Evolutionary conservation across 2,888 invertebrate species (phyloP).

Genomic region (Macaria liturata): DNA sequence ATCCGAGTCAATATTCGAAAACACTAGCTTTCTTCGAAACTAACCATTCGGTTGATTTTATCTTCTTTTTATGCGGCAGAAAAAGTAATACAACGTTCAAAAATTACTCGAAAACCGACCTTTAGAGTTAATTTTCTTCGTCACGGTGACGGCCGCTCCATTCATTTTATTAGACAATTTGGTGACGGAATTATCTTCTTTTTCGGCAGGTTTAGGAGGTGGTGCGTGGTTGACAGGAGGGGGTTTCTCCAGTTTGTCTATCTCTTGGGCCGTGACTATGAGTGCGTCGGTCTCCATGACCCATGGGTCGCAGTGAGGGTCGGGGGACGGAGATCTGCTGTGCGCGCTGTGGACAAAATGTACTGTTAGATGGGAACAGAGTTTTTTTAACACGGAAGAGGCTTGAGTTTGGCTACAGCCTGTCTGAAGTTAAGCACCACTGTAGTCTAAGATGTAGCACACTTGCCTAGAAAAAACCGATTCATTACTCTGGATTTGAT

Average conservation of each 20-base stretch:
- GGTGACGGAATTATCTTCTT: slow-evolving; percentile 38
- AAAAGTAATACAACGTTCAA: neutral
- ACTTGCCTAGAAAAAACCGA: no score
- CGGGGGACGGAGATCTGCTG: slow-evolving; percentile 68
- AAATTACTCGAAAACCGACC: slow-evolving; percentile 43
- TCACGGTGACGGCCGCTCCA: slow-evolving; percentile 58
- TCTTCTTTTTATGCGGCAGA: neutral
- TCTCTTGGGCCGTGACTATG: slow-evolving; percentile 32
- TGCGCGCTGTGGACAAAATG: slow-evolving; percentile 45
- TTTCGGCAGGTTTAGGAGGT: neutral
- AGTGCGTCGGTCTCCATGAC: slow-evolving; percentile 69
- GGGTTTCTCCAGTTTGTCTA: slow-evolving; percentile 50
- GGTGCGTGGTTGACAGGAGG: slow-evolving; percentile 19
- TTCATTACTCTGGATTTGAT: no score
- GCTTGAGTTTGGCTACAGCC: no score
- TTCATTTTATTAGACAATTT: slow-evolving; percentile 62
- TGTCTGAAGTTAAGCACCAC: no score
- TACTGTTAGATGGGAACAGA: neutral
- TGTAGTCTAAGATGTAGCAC: no score
- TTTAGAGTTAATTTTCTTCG: slow-evolving; percentile 56
- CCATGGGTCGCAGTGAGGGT: slow-evolving; percentile 51
- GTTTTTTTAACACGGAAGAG: no score
- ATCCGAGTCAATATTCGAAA: no score
- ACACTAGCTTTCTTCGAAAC: no score
- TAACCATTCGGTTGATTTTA: no score